Evolutionary conservation across 2,888 invertebrate species (phyloP), one percentile per base, ranked within the genome.

Genomic region (Himalopsyche tibetana): DNA sequence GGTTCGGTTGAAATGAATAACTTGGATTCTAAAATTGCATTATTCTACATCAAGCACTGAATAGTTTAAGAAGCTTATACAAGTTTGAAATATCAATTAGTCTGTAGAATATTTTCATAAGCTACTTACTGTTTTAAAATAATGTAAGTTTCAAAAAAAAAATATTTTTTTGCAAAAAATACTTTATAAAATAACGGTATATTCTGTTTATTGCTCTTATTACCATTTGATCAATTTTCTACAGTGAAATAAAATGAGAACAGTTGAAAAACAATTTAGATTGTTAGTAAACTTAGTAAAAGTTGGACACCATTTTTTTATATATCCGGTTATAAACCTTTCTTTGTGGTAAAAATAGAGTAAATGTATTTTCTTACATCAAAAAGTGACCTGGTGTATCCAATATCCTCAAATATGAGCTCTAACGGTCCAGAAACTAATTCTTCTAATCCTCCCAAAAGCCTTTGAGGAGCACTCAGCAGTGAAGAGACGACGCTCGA

Each of bases 401-500:
- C 90, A 82, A 89, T 89, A 63, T 90, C 89, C 89, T 92, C 91
- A n/a, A 91, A 89, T 5, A 90, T 91, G 17, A 92, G 89, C 81
- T 90, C 90, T 9, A 92, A 87, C 28, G 89, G 88, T 87, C 91
- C 91, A 40, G 90, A 89, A 11, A 90, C 89, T 5, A 92, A 89
- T 85, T 92, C 91, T 82, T 89, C 89, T 4, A 92, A 87, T 40
- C 74, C 51, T 28, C 79, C 42, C 9, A 74, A 36, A 0, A 45
- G 55, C 9, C 79, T 38, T 8, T 91, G 90, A 19, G 90, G 90
- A 17, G 90, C 90, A 80, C 90, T 91, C 36, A 92, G 89, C 36
- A 92, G 89, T 0, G 91, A 91, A 0, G 92, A 92, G 11, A 92
- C 91, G 45, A 92, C 90, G 85, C 91, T 92, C 0, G 92, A 92